These are phyloP conservation scores for Itoplectis maculator DNA, from an alignment of 2,888 invertebrate genomes.

Conservation along the genomic window DNA sequence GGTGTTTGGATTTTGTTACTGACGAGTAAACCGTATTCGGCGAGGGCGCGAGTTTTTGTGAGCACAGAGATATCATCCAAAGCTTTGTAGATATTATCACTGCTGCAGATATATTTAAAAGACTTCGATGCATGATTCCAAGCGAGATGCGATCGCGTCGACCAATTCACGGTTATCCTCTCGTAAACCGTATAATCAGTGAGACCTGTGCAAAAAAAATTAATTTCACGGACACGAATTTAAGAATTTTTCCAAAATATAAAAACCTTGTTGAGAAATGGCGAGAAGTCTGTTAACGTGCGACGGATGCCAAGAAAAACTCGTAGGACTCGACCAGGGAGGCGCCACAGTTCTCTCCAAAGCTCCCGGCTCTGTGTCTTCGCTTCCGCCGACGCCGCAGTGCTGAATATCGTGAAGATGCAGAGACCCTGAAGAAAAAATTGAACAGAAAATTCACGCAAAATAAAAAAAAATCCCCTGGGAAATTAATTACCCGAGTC, in stretches of 20 bases:
- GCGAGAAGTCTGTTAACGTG: constrained; percentile 92
- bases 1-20: constrained; percentile 65
- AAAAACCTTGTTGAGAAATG: constrained; percentile 84
- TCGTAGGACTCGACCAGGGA: constrained; percentile 85
- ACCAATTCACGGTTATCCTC: constrained; percentile 93
- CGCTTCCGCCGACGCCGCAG: constrained; percentile 87
- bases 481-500: constrained; percentile 85
- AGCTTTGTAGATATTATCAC: constrained; percentile 86
- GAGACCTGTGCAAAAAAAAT: constrained; percentile 85
- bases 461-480: not conserved
- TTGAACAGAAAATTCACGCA: not conserved
- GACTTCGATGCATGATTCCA: constrained; percentile 91
- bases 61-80: constrained; percentile 90
- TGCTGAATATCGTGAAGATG: constrained; percentile 95
- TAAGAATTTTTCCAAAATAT: constrained; percentile 11
- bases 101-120: constrained; percentile 86
- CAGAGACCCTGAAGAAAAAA: constrained; percentile 85
- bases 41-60: constrained; percentile 90
- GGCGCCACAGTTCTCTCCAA: constrained; percentile 89
- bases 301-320: constrained; percentile 95
- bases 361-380: constrained; percentile 91
- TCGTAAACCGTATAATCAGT: constrained; percentile 92
- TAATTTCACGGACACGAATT: not conserved
- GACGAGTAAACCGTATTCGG: constrained; percentile 93
- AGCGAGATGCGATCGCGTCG: constrained; percentile 89